Percentiles rank a stretch among this genome's conserved stretches.
phyloP scores from a whole-genome alignment of 2,797 vertebrate species.

The Ctenochaetus hawaiiensis region DNA sequence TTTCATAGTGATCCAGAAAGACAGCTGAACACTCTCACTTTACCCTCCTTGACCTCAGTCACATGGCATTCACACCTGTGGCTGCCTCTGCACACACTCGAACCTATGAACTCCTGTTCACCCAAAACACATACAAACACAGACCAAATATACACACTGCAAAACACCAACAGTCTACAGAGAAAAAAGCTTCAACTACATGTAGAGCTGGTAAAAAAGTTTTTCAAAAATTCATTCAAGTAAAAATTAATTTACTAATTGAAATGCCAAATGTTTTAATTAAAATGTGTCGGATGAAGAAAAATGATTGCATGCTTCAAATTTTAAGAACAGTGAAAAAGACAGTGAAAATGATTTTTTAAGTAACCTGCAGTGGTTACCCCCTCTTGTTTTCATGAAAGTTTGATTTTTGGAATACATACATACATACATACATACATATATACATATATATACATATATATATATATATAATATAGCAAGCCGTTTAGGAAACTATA shows the following conservation, averaged over 20 bases:
- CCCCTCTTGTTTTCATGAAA: too few relatives aligned
- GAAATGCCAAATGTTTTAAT: neutral
- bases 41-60: conserved; percentile 85
- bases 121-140: conserved; percentile 46
- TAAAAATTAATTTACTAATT: neutral
- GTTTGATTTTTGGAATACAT: too few relatives aligned
- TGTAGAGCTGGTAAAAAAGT: neutral
- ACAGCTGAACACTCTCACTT: conserved; percentile 89
- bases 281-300: neutral
- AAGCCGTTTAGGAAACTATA: too few relatives aligned
- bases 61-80: conserved; percentile 86
- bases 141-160: conserved; percentile 32
- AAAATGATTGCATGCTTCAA: neutral
- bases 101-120: conserved; percentile 36
- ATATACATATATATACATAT: too few relatives aligned
- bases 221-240: too few relatives aligned
- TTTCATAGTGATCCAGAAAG: conserved; percentile 80
- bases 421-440: too few relatives aligned
- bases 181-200: neutral
- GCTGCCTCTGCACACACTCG: conserved; percentile 51
- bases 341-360: neutral
- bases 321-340: neutral
- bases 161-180: conserved; percentile 33
- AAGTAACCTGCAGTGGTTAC: too few relatives aligned
- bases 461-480: too few relatives aligned